Percentiles rank a stretch among this genome's conserved stretches.
Evolutionary conservation across 1,140 invertebrate genomes (phyloP).

Genomic region (Samia ricini): DNA sequence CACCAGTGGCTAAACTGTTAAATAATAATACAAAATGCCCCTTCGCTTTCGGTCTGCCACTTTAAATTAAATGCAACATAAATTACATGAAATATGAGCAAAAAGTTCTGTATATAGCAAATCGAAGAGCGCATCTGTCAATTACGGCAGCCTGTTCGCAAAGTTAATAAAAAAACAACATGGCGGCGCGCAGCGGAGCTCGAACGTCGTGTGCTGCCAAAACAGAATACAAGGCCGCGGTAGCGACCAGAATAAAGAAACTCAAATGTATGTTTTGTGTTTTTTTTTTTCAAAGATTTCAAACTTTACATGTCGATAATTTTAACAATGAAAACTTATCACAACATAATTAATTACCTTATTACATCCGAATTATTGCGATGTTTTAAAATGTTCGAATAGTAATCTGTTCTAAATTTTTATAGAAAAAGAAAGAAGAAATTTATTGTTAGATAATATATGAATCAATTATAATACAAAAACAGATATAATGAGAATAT

Average conservation of each 20-base stretch:
- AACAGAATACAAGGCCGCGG: slow-evolving; percentile 14
- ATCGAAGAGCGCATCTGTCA: slow-evolving; percentile 30
- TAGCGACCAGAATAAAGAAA: background rate
- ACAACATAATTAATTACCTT: no score
- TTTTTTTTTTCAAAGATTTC: background rate
- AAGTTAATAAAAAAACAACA: slow-evolving; percentile 19
- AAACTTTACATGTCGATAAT: no score
- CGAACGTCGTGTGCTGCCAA: slow-evolving; percentile 18
- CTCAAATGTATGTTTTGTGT: background rate
- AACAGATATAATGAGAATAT: no score
- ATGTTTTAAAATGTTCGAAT: no score
- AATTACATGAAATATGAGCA: slow-evolving; percentile 27
- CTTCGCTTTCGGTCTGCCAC: slow-evolving; percentile 20
- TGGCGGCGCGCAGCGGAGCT: slow-evolving; percentile 10
- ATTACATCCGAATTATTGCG: no score
- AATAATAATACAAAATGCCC: background rate
- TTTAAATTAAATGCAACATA: slow-evolving; percentile 27
- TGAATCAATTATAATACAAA: no score
- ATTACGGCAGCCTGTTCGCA: slow-evolving; percentile 22
- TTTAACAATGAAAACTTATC: no score
- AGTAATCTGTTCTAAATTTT: no score
- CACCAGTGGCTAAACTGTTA: background rate
- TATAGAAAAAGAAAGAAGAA: no score
- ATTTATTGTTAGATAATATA: no score
- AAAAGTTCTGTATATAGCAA: slow-evolving; percentile 18